phyloP scores from a whole-genome alignment of 2,113 vertebrate genomes.

The Lanius ludovicianus region DNA sequence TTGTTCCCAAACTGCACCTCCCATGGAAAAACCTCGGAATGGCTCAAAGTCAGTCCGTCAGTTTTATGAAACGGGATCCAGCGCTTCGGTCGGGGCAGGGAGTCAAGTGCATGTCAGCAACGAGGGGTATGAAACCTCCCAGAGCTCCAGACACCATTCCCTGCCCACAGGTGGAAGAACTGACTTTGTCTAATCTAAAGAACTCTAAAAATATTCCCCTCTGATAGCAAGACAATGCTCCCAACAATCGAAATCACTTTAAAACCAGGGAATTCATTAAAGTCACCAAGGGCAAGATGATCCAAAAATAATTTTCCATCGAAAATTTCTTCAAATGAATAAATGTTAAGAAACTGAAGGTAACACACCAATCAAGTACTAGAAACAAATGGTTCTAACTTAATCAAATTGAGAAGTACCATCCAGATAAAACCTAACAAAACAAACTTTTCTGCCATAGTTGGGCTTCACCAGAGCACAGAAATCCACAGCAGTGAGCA shows the following conservation, averaged over 20 bases:
- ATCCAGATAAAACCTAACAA: neutral
- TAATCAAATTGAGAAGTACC: neutral
- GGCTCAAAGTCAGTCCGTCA: neutral
- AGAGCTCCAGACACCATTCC: neutral
- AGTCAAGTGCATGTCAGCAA: neutral
- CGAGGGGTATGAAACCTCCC: neutral
- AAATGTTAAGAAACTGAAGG: neutral
- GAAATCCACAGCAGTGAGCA: neutral
- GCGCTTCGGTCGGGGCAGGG: neutral
- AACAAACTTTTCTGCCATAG: neutral
- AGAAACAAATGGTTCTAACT: neutral
- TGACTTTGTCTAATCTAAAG: neutral
- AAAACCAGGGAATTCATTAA: neutral
- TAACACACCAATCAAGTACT: neutral
- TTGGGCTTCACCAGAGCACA: neutral
- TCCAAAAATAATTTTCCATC: neutral
- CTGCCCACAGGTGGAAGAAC: neutral
- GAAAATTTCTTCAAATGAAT: neutral
- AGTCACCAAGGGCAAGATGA: neutral
- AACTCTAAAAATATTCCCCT: neutral
- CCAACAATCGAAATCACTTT: neutral
- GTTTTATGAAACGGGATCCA: neutral
- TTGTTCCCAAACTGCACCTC: neutral
- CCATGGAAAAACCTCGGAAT: fast-evolving
- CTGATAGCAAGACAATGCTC: neutral